Evolutionary conservation across 2,113 vertebrate genomes (phyloP).

Genomic region (Zosterops hypoxanthus): DNA sequence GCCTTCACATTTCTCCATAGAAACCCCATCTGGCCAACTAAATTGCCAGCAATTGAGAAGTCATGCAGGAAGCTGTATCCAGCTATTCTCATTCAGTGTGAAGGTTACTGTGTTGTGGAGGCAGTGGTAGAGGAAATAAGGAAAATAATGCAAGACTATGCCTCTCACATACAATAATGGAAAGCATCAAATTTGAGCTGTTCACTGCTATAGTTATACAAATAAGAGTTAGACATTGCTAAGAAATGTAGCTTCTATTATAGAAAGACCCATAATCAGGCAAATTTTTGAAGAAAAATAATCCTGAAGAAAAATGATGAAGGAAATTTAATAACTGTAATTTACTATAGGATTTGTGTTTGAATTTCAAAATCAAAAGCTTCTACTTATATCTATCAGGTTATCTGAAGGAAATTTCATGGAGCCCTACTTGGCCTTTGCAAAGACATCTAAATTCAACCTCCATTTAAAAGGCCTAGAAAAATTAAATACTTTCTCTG

Average conservation of each 20-base stretch:
- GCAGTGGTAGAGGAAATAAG: neutral
- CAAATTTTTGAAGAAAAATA: neutral
- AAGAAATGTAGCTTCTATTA: neutral
- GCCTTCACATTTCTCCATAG: constrained; percentile 27
- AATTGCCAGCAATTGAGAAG: constrained; percentile 56
- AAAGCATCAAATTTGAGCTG: neutral
- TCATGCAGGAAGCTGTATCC: constrained; percentile 45
- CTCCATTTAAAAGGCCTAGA: neutral
- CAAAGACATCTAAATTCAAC: neutral
- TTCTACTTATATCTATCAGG: neutral
- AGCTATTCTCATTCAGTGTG: constrained; percentile 60
- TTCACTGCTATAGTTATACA: neutral
- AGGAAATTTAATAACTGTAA: neutral
- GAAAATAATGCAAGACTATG: neutral
- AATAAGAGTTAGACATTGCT: neutral
- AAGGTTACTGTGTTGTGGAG: constrained; percentile 43
- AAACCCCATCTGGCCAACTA: constrained; percentile 54
- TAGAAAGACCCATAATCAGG: neutral
- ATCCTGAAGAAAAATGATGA: neutral
- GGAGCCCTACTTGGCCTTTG: neutral
- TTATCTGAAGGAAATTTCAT: neutral
- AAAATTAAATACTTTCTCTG: neutral
- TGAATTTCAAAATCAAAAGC: neutral
- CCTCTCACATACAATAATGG: neutral
- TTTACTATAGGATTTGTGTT: neutral